A percentile compares a stretch with the other conserved stretches of the same genome.
These are phyloP conservation scores for Falco berigora DNA, from an alignment of 2,797 vertebrate species.

Conservation along the genomic window DNA sequence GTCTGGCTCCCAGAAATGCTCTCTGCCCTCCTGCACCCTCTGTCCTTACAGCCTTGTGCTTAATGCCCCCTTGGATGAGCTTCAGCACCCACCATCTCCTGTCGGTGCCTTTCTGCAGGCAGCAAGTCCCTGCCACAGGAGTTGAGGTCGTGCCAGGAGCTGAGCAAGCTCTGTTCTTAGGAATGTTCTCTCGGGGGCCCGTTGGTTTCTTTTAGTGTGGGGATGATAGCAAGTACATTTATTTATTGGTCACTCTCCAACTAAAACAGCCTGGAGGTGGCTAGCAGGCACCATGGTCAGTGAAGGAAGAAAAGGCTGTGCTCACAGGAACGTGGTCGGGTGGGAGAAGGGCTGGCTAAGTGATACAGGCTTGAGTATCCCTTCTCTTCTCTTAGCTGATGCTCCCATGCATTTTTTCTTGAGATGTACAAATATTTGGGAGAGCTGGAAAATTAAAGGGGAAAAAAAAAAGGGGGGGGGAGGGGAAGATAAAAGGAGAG, in stretches of 20 bases:
- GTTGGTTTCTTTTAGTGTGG: neutral
- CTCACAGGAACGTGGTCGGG: neutral
- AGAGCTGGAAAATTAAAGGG: neutral
- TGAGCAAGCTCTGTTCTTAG: accelerated
- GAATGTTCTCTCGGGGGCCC: neutral
- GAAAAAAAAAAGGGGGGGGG: neutral
- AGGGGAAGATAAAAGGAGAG: neutral
- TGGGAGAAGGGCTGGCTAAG: neutral
- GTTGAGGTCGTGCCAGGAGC: neutral
- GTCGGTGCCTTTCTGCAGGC: neutral
- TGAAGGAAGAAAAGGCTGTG: neutral
- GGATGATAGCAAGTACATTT: neutral
- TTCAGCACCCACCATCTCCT: neutral
- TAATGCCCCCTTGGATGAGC: neutral
- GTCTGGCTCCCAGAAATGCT: neutral
- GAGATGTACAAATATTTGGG: neutral
- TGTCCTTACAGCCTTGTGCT: neutral
- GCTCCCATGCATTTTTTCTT: neutral
- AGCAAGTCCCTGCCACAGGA: neutral
- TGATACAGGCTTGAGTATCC: neutral
- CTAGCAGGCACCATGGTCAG: neutral
- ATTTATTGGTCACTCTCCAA: neutral
- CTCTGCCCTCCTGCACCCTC: neutral
- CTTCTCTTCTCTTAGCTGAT: neutral
- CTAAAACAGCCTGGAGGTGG: neutral